Evolutionary conservation across 2,113 vertebrate species (phyloP), one percentile per base, ranked within the genome.

Genomic region (Sardina pilchardus): DNA sequence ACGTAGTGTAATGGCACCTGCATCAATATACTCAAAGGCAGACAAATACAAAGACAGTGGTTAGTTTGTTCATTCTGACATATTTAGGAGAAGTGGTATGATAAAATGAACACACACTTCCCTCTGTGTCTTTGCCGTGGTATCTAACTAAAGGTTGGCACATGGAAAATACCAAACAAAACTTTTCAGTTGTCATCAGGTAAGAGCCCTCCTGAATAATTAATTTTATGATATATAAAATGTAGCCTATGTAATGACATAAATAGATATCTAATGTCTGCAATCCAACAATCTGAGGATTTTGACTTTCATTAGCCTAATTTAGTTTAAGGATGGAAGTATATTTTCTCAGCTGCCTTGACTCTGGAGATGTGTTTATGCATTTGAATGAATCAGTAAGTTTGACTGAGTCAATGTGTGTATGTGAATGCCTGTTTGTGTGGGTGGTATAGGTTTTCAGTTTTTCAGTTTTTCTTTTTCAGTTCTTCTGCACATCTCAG

Each of bases 381-480:
- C 7, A 67, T 67, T 10, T 67, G 9, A 8, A 67, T 67, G 59
- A 8, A 10, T 67, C 7, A 9, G n/a, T 67, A 12, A 36, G 67
- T 36, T 14, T 34, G 30, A 36, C 30, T 75, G 30, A 36, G 67
- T 75, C 1, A 36, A 30, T 34, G 26, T 16, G 26, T 75, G 67
- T 34, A 36, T 34, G 3, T 10, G 9, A 9, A 30, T 17, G 26
- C 14, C 9, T 75, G 26, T 17, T 36, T 34, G 30, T 36, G 67
- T 36, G 10, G 12, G 63, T 30, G n/a, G 3, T 36, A 14, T 14
- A 75, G 67, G 34, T 30, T 75, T 75, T 30, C 71, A 78, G 71
- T 78, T 4, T 78, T 16, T 75, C n/a, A n/a, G n/a, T 30, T 82
- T 34, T 85, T 44, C 53, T 12, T 84, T 67, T 91, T 16, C 30